These are phyloP conservation scores for Drosophila gaucha DNA, from an alignment of 2,888 invertebrate genomes.

Conservation along the genomic window DNA sequence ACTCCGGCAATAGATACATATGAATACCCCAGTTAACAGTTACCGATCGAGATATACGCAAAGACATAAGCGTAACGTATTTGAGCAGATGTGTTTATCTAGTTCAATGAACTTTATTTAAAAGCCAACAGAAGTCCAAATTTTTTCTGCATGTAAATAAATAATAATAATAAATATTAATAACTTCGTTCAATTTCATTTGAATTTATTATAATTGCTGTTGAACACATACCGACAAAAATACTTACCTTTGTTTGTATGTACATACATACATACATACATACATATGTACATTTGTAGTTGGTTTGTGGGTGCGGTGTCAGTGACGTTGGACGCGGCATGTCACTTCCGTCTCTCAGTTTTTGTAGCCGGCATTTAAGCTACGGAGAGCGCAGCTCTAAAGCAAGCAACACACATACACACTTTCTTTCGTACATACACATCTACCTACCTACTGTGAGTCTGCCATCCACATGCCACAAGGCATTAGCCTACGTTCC, in stretches of 20 bases:
- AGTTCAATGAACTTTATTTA: slow-evolving; percentile 57
- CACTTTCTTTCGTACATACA: slow-evolving; percentile 2
- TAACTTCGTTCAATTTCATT: background rate
- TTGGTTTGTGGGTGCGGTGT: slow-evolving; percentile 56
- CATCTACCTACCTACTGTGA: slow-evolving; percentile 27
- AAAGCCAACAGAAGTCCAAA: slow-evolving; percentile 19
- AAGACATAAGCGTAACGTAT: slow-evolving; percentile 24
- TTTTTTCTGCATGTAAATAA: background rate
- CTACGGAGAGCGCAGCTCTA: slow-evolving; percentile 36
- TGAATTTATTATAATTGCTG: background rate
- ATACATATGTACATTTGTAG: slow-evolving; percentile 18
- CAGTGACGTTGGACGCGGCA: slow-evolving; percentile 42
- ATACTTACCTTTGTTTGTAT: too few species aligned
- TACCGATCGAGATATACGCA: slow-evolving; percentile 46
- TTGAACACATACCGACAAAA: too few species aligned
- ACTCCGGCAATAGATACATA: slow-evolving; percentile 33
- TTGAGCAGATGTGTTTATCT: slow-evolving; percentile 64
- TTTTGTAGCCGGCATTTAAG: slow-evolving; percentile 60
- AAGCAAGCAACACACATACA: slow-evolving; percentile 14
- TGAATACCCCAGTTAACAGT: slow-evolving; percentile 35
- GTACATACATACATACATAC: slow-evolving; percentile 1
- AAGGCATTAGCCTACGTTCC: slow-evolving; percentile 54
- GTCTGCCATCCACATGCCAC: slow-evolving; percentile 69
- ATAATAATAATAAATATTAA: background rate
- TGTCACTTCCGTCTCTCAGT: slow-evolving; percentile 65